Percentiles rank a stretch among this genome's conserved stretches.
These are phyloP conservation scores for Dryomyza anilis DNA, from an alignment of 2,888 invertebrate species.

Conservation along the genomic window DNA sequence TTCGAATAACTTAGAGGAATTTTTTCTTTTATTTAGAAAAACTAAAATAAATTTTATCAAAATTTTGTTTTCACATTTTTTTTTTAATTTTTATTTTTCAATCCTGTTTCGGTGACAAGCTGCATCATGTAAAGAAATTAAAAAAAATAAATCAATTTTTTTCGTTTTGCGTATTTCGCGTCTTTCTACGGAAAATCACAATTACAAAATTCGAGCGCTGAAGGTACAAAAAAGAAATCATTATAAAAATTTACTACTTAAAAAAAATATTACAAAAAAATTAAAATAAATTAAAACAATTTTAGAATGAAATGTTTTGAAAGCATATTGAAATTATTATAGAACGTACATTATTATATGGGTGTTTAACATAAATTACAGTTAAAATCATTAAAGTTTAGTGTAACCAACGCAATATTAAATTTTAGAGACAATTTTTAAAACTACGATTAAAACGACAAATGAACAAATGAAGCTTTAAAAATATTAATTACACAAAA, in stretches of 20 bases:
- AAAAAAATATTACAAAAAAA: constrained; percentile 26
- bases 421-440: constrained; percentile 5
- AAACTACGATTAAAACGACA: constrained; percentile 21
- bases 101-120: too few species aligned
- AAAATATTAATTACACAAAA: neutral
- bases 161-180: too few species aligned
- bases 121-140: too few species aligned
- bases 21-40: too few species aligned
- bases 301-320: constrained; percentile 25
- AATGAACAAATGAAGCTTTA: constrained; percentile 27
- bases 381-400: too few species aligned
- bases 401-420: constrained; percentile 37
- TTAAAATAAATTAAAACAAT: neutral
- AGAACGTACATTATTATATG: constrained; percentile 21
- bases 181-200: constrained; percentile 35
- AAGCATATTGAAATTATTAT: constrained; percentile 23
- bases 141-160: too few species aligned
- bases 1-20: neutral
- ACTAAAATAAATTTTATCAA: too few species aligned
- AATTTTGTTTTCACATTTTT: too few species aligned
- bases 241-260: too few species aligned
- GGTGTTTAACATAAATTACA: constrained; percentile 11
- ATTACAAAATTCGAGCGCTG: constrained; percentile 57
- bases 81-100: too few species aligned
- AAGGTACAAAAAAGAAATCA: constrained; percentile 54